Percentiles rank a stretch among this genome's conserved stretches.
Conservation (phyloP, 1,140 invertebrate species). For the Temnothorax longispinosus region DNA sequence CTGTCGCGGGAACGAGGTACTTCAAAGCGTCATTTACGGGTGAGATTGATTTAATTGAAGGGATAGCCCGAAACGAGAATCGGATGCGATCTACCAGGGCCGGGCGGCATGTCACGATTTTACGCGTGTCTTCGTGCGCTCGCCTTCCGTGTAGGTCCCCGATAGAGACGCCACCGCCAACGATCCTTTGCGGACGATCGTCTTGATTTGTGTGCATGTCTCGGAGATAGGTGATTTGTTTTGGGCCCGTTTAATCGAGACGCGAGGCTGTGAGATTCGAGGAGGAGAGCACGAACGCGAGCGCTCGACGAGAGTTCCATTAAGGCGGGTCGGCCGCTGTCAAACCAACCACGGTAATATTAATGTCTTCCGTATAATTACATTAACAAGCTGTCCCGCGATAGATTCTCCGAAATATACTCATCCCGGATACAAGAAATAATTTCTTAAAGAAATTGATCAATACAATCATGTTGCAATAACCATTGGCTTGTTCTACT, state of each 20-base stretch:
- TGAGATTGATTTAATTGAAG: slow-evolving; percentile 70
- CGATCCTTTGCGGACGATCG: neutral
- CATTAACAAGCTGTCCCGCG: slow-evolving; percentile 18
- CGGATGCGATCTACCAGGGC: slow-evolving; percentile 39
- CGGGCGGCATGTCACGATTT: slow-evolving; percentile 33
- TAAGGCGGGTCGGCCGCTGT: slow-evolving; percentile 44
- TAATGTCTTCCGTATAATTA: slow-evolving; percentile 45
- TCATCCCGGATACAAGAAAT: neutral
- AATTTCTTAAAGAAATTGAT: slow-evolving; percentile 2
- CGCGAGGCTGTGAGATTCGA: neutral
- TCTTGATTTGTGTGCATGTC: slow-evolving; percentile 42
- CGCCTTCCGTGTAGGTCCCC: neutral
- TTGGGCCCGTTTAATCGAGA: slow-evolving; percentile 43
- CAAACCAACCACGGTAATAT: slow-evolving; percentile 46
- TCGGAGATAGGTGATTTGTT: slow-evolving; percentile 35
- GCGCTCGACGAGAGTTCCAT: slow-evolving; percentile 5
- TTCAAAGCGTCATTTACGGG: slow-evolving; percentile 63
- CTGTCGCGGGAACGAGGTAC: slow-evolving; percentile 49
- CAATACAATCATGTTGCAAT: neutral
- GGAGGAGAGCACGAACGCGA: neutral
- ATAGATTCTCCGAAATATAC: slow-evolving; percentile 14
- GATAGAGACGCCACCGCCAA: slow-evolving; percentile 3
- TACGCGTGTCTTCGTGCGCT: slow-evolving; percentile 35
- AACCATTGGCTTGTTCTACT: neutral
- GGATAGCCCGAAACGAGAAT: slow-evolving; percentile 48